A percentile compares a stretch with the other conserved stretches of the same genome.
These are phyloP conservation scores for Pelvicachromis taeniatus DNA, from an alignment of 2,113 vertebrate genomes.

Conservation along the genomic window DNA sequence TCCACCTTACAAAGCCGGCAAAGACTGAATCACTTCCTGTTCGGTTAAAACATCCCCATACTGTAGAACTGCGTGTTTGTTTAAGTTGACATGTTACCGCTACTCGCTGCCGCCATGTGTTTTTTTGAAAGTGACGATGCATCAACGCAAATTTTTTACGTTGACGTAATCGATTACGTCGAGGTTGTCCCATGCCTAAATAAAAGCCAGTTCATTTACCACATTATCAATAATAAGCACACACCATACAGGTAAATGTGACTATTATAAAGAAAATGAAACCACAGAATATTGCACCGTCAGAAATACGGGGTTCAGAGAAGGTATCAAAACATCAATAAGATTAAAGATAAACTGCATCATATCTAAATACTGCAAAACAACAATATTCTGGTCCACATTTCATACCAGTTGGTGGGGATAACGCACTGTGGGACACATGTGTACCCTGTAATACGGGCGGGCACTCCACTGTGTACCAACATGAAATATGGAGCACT, in stretches of 20 bases:
- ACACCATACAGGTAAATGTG: not conserved
- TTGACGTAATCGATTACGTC: too few species aligned
- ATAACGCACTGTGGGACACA: not conserved
- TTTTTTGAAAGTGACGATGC: too few species aligned
- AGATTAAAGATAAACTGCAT: not conserved
- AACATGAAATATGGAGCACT: not conserved
- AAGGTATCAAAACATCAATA: not conserved
- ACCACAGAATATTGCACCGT: not conserved
- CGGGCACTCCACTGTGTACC: not conserved
- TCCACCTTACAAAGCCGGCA: too few species aligned
- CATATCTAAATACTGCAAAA: not conserved
- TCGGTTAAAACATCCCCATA: too few species aligned
- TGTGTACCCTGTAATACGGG: not conserved
- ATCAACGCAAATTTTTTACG: too few species aligned
- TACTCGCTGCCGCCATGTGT: too few species aligned
- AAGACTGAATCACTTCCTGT: too few species aligned
- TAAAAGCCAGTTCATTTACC: too few species aligned
- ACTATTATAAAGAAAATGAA: not conserved
- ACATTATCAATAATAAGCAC: not conserved
- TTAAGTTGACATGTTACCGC: too few species aligned
- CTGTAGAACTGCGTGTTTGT: too few species aligned
- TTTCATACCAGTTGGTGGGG: not conserved
- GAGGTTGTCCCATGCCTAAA: too few species aligned
- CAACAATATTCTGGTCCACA: not conserved
- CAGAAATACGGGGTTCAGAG: not conserved